Base-by-base conservation (phyloP, 2,797 vertebrate species). In the Alosa sapidissima region DNA sequence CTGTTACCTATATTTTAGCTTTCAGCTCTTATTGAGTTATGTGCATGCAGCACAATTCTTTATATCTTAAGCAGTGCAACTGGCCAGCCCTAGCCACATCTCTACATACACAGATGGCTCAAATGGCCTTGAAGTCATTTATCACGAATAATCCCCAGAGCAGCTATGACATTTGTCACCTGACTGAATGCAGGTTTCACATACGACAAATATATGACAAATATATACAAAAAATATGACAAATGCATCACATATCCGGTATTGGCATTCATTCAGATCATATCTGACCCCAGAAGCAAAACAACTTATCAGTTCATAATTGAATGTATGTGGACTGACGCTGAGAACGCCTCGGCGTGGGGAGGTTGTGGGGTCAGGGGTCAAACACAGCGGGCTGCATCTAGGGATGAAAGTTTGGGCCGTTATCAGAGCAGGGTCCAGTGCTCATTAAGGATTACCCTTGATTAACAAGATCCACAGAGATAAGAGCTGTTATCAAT, bases 381-480 rank as follows among this genome's bases (percentile, higher is more conserved):
- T 47, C 72, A 10, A 14, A 41, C 33, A 14, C 14, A 11, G 41
- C 33, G 68, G 33, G 68, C 33, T 2, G 14, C 0, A 33, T 11
- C 68, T 0, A 11, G 11, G 36, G 36, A 78, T 19, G 72, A 21
- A 78, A 78, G 41, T 72, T 9, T 1, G 5, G 3, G 45, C 36
- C 19, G 36, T 78, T 78, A 78, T 78, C 72, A 21, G 65, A 36
- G 13, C 65, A 9, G 41, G 72, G 72, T 47, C 13, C 65, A 72
- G 65, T 10, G 41, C 72, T 78, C 72, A 78, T 78, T 78, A 78
- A 78, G 72, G 72, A 78, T 78, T 78, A 78, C 72, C 13, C 72
- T 78, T 78, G 72, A 78, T 78, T 78, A 78, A 78, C 72, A 78
- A 78, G 72, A 78, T 78, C 72, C 36, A 78, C 72, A n/a, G 72